These are phyloP conservation scores for Urophycis tenuis DNA, from an alignment of 2,797 vertebrate species.

Conservation along the genomic window DNA sequence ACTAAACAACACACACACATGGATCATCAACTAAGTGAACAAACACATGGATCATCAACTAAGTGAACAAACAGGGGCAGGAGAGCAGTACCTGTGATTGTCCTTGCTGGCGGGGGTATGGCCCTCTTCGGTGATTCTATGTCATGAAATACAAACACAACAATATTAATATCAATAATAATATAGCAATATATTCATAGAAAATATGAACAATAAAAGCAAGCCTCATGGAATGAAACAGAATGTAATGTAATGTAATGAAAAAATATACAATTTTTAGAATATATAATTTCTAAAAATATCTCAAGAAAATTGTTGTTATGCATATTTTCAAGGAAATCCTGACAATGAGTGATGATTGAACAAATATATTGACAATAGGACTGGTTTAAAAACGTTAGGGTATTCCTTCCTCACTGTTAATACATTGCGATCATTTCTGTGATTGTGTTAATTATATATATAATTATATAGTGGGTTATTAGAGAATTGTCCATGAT, in stretches of 20 bases:
- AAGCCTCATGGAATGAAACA: background rate
- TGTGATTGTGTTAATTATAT: no score
- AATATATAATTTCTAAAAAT: background rate
- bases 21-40: background rate
- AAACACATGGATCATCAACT: background rate
- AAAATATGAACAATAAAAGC: background rate
- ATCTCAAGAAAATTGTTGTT: no score
- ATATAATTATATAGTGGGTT: background rate
- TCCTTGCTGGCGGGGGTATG: conserved; percentile 15
- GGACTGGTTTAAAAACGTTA: no score
- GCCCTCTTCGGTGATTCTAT: conserved; percentile 1
- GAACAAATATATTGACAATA: no score
- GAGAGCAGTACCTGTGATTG: background rate
- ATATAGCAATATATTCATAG: background rate
- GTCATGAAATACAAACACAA: background rate
- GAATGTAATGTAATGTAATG: background rate
- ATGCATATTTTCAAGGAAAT: no score
- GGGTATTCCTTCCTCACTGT: no score
- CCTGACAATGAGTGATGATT: no score
- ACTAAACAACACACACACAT: background rate
- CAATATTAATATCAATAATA: background rate
- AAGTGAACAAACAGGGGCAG: background rate
- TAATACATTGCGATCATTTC: no score
- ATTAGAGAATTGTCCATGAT: background rate
- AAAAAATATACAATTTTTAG: background rate